Evolutionary conservation across 2,888 invertebrate genomes (phyloP).

Genomic region (Lissonota sp.): DNA sequence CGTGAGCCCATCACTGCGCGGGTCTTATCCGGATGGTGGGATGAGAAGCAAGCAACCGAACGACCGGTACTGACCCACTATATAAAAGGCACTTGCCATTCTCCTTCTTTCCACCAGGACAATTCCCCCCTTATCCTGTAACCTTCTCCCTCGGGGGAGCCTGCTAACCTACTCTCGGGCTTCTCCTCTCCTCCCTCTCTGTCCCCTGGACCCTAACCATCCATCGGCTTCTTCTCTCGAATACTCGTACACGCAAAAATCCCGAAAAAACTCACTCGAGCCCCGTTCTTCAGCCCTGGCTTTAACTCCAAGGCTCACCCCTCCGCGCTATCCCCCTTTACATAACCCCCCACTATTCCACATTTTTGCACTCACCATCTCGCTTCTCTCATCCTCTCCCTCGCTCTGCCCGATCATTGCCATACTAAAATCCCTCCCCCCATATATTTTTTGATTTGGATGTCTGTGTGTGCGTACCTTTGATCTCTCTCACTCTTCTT

Average conservation of each 20-base stretch:
- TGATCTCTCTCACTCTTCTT: constrained; percentile 59
- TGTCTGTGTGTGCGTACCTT: constrained; percentile 19
- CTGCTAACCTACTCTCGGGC: constrained; percentile 80
- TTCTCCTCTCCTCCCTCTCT: constrained; percentile 61
- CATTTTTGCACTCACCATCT: constrained; percentile 49
- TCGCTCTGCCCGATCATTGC: constrained; percentile 31
- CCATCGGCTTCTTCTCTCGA: constrained; percentile 55
- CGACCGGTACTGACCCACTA: constrained; percentile 83
- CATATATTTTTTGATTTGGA: constrained; percentile 41
- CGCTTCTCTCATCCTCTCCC: constrained; percentile 35
- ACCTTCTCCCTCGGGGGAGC: constrained; percentile 77
- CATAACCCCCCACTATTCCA: constrained; percentile 20
- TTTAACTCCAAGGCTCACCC: constrained; percentile 28
- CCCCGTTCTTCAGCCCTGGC: constrained; percentile 50
- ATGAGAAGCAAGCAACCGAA: constrained; percentile 36
- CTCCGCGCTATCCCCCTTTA: constrained; percentile 22
- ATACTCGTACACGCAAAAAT: constrained; percentile 46
- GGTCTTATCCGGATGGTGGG: constrained; percentile 76
- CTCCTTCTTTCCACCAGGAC: constrained; percentile 77
- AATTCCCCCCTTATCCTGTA: constrained; percentile 67
- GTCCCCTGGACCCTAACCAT: constrained; percentile 32
- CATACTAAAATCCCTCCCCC: constrained; percentile 42
- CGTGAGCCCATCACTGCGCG: constrained; percentile 70
- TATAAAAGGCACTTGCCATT: constrained; percentile 82
- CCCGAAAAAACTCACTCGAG: constrained; percentile 55